phyloP scores from a whole-genome alignment of 2,797 vertebrate genomes.

The Picus viridis region DNA sequence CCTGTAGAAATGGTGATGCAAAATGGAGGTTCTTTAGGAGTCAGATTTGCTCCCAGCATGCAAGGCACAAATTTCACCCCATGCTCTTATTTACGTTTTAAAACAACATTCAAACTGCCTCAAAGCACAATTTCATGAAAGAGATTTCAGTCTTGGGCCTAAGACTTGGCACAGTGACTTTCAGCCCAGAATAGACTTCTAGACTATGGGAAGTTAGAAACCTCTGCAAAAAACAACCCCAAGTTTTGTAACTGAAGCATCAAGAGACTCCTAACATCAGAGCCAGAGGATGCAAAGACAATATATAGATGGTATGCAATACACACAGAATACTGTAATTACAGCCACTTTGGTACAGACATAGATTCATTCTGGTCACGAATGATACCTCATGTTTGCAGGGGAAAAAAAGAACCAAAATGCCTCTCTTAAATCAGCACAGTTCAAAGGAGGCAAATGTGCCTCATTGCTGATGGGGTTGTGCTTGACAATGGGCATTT shows the following conservation, averaged over 20 bases:
- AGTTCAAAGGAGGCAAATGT: not conserved
- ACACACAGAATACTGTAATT: not conserved
- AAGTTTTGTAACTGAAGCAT: not conserved
- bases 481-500: not conserved
- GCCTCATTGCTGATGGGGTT: not conserved
- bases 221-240: not conserved
- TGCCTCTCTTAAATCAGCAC: not conserved
- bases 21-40: not conserved
- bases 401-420: not conserved
- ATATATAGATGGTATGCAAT: not conserved
- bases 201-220: conserved; percentile 15
- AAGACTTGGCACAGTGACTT: not conserved
- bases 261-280: not conserved
- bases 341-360: not conserved
- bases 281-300: not conserved
- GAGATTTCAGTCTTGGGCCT: not conserved
- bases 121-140: not conserved
- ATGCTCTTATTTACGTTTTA: not conserved
- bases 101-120: not conserved
- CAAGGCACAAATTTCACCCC: not conserved
- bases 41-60: not conserved
- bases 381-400: not conserved
- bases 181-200: conserved; percentile 31
- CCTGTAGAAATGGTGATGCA: accelerated
- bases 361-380: not conserved